Conservation (phyloP, 2,797 vertebrate species). For the Falco columbarius region DNA sequence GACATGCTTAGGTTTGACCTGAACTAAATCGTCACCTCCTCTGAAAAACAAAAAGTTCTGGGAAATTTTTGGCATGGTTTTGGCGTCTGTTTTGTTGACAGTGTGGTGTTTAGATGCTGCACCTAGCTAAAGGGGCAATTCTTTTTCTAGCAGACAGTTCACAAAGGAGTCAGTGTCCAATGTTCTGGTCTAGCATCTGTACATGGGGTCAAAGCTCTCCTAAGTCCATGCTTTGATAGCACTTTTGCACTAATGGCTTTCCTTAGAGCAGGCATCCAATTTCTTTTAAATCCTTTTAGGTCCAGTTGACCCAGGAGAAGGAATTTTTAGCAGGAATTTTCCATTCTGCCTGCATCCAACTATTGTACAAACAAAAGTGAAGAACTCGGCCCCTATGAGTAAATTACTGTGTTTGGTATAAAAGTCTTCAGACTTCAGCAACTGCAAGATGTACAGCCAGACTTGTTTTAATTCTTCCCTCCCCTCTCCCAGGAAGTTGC, state of each 20-base stretch:
- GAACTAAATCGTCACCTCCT: neutral
- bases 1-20: neutral
- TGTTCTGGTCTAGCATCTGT: neutral
- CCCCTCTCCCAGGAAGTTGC: neutral
- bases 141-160: neutral
- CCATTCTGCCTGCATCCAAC: neutral
- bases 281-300: conserved; percentile 3
- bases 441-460: neutral
- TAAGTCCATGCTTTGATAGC: neutral
- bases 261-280: neutral
- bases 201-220: neutral
- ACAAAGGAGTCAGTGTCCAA: fast-evolving
- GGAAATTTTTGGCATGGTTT: neutral
- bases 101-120: neutral
- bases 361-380: conserved; percentile 7
- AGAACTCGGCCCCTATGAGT: neutral
- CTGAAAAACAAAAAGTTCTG: neutral
- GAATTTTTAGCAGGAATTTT: conserved; percentile 17
- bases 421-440: neutral
- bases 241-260: neutral
- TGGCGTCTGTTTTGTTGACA: neutral
- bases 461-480: neutral
- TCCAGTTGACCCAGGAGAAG: conserved; percentile 38
- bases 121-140: neutral
- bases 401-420: neutral